Base-by-base conservation (phyloP, 2,888 invertebrate species). In the Nomada fabriciana region DNA sequence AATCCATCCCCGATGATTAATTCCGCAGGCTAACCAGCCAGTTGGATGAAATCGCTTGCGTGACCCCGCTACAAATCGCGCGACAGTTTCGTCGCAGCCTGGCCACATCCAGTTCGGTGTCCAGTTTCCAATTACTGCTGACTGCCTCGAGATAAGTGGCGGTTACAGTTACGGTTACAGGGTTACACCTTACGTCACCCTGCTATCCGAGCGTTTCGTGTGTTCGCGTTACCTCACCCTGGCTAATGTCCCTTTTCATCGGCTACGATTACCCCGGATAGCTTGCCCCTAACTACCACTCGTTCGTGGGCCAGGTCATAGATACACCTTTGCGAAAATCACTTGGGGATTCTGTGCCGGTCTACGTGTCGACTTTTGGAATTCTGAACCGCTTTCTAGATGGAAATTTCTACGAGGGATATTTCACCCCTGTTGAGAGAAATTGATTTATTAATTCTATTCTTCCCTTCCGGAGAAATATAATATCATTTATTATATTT, bases 141-240 rank as follows among this genome's bases (percentile, higher is more conserved):
- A 81, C 80, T 80, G 76, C 75, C 84, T 76, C 36, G 82, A 87
- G 89, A 90, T 91, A 89, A 91, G 88, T 90, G 89, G 86, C 84
- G 91, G 91, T 91, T 91, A 91, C 88, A 85, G 90, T 91, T 91
- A 89, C 91, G 88, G 85, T 87, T 87, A 89, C 83, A 84, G 86
- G 80, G 87, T 86, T 87, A 89, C 86, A 71, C 83, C 86, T 89
- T 90, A 87, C 88, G 86, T 89, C 87, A 89, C 83, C 76, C 23
- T 47, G 78, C 69, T 64, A 73, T 72, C 75, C 83, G 83, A 82
- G 76, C 65, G 72, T 80, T 70, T 81, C 78, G 59, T 60, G 64
- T 71, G 68, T 53, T 86, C 88, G 80, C 79, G 78, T 89, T 89
- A 88, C 90, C 52, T 71, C 50, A 23, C 59, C 42, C 69, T 68